Percentiles rank a stretch among this genome's conserved stretches.
Conservation (phyloP, 2,113 vertebrate genomes). For the Meles meles region DNA sequence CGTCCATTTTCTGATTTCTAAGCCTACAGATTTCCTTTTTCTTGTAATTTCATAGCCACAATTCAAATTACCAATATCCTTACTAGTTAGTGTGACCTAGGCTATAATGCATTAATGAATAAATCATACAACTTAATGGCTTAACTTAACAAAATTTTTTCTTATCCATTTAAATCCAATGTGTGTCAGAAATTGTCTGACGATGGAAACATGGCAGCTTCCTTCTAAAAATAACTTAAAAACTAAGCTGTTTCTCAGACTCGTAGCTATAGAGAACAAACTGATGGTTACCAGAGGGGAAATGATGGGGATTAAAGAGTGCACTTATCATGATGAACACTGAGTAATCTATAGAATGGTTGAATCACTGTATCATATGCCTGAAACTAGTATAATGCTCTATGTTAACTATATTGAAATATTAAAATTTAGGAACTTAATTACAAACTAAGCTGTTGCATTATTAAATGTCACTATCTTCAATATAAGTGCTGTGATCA, state of each 20-base stretch:
- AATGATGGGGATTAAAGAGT: background rate
- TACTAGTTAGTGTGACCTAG: background rate
- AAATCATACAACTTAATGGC: background rate
- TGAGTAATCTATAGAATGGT: background rate
- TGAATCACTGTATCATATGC: background rate
- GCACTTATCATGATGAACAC: background rate
- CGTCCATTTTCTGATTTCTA: background rate
- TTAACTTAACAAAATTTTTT: background rate
- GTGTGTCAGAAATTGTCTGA: background rate
- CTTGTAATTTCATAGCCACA: background rate
- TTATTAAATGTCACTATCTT: background rate
- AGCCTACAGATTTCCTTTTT: background rate
- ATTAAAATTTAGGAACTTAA: background rate
- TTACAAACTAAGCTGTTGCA: background rate
- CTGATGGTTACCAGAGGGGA: background rate
- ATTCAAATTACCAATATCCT: background rate
- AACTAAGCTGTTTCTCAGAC: background rate
- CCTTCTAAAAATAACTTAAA: background rate
- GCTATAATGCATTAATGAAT: background rate
- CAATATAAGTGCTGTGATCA: background rate
- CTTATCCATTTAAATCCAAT: background rate
- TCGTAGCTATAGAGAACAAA: background rate
- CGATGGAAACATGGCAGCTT: background rate
- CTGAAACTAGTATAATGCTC: background rate
- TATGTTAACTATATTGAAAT: background rate